Base-by-base conservation (phyloP, 2,113 vertebrate genomes). In the Oceanodroma tethys region DNA sequence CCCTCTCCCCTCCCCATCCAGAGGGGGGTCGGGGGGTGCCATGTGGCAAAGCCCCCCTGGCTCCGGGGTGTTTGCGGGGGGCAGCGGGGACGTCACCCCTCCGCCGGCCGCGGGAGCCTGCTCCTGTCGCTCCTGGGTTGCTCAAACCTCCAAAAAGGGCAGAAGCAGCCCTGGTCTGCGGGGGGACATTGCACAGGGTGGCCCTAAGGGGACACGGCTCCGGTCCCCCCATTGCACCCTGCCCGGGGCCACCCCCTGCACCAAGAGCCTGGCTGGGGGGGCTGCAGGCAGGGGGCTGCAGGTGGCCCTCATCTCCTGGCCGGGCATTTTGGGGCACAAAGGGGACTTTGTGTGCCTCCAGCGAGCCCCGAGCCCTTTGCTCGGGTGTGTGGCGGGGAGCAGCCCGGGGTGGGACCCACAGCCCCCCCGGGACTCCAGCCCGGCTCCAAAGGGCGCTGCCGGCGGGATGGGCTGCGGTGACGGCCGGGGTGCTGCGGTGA, bases 41-140 rank as follows among this genome's bases (percentile, higher is more conserved):
- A 9, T 10, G 14, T 6, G 45, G 34, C 8, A 16, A 27, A 53
- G 26, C 23, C 10, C 32, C 18, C 12, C 27, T 2, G 29, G 26
- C 6, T 53, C 12, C 6, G 6, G 40, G 47, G 27, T 53, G 55
- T 13, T 48, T 16, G 25, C 0, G 10, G 72, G 43, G 43, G 34
- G 23, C 56, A 40, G 40, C 1, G 4, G 43, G 36, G 32, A 36
- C 4, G 3, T 34, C 8, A 22, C 71, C 29, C 40, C 36, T 53
- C 59, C 1, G 2, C 67, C 4, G 5, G 7, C 53, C 1, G 1
- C 2, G 1, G 29, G 20, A 16, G 16, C 36, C 10, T 2, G 10
- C 18, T 26, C n/a, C 50, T 38, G 40, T 22, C 16, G 2, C 11
- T 43, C 30, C 19, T 6, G 47, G 47, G 60, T 8, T 10, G 42